Evolutionary conservation across 37 sponge, comb jelly and placozoan genomes (phyloP), one percentile per base, ranked within the genome.

Genomic region (Ephydatia muelleri): DNA sequence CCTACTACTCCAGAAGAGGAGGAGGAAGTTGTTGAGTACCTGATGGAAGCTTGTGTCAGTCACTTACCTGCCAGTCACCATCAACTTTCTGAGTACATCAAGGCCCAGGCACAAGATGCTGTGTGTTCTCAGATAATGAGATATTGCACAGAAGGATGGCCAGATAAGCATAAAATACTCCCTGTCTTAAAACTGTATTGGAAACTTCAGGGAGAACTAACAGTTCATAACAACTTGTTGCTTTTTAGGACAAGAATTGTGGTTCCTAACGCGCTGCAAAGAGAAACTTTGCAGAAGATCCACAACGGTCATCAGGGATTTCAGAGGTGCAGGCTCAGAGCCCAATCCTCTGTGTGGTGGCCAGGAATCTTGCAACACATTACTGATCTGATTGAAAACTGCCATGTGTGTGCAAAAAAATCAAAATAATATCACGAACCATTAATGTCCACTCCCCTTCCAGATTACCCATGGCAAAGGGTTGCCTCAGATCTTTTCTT

Each of bases 221-320:
- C 82, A 30, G 36, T 75, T 4, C 27, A 64, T 39, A 37, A 81
- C 37, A 35, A 38, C 28, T 37, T 87, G 28, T 68, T 76, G 23
- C 35, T 87, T 35, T 68, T 39, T 68, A 49, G 57, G 9, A 5
- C 36, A 35, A 43, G 88, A 9, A 82, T 87, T 30, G 77, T 86
- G 11, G 81, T 86, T 40, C 87, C 87, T 16, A 65, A 66, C 36
- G 28, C 67, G 14, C 67, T 86, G 35, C 67, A 66, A 47, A 31
- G 72, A 5, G 75, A 80, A 67, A 74, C 81, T 23, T 13, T 80
- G 67, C 26, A 79, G 35, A 86, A 86, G 34, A 64, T 86, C 29
- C 85, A 86, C 33, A 36, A 47, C 49, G 88, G 87, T 34, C 82
- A 87, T 67, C 64, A 82, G 35, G 87, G 87, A 34, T 37, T 86